Evolutionary conservation across 1,140 invertebrate genomes (phyloP), one percentile per base, ranked within the genome.

Genomic region (Eumeta japonica): DNA sequence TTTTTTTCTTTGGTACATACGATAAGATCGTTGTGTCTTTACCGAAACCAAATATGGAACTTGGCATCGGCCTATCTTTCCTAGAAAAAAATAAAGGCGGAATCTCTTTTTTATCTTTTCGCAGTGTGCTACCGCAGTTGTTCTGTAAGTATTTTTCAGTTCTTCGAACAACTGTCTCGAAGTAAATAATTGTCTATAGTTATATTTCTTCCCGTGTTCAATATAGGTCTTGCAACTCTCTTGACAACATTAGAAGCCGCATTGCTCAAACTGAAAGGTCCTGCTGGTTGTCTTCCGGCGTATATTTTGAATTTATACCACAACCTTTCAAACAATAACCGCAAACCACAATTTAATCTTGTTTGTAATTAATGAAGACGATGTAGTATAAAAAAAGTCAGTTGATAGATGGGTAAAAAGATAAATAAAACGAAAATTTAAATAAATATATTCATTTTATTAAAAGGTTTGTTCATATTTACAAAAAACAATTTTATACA

Each of bases 241-340:
- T 34, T 17, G 18, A 55, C 42, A 32, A 56, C 40, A 31, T 46
- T 35, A 28, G 13, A 49, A 11, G 55, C 41, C 37, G 36, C 48
- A 35, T 70, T 67, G 16, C 53, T 53, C 13, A 52, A 16, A 4
- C 35, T 33, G 46, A 39, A 68, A 11, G 55, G 57, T 10, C 57
- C 57, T 27, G 46, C 43, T 3, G 60, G 56, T 47, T 70, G 57
- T 41, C 58, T 57, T 17, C 65, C 60, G 10, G 40, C 33, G 46
- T 64, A 66, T 10, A 63, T 41, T 42, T 62, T 50, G 7, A 62
- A 28, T 35, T 62, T n/a, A n/a, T n/a, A n/a, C n/a, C n/a, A n/a
- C n/a, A n/a, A n/a, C n/a, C n/a, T n/a, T n/a, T n/a, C n/a, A n/a
- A n/a, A n/a, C n/a, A n/a, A n/a, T n/a, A n/a, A n/a, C n/a, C n/a